These are phyloP conservation scores for Dendrolimus punctatus DNA, from an alignment of 1,140 invertebrate species.

Conservation along the genomic window DNA sequence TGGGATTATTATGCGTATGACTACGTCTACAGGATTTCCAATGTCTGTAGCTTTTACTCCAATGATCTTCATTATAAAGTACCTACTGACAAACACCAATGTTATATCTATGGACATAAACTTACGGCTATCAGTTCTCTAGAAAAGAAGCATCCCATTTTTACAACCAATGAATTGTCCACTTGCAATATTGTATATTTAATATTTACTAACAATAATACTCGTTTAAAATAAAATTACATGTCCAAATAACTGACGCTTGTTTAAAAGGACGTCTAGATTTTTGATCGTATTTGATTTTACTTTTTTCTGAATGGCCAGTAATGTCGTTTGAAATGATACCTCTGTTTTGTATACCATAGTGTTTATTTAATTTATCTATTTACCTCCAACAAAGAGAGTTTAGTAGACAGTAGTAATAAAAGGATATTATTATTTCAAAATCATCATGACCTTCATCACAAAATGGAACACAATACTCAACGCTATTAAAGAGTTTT, in stretches of 20 bases:
- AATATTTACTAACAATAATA: conserved; percentile 34
- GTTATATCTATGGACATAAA: conserved; percentile 1
- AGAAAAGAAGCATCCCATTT: conserved; percentile 57
- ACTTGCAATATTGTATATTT: conserved; percentile 26
- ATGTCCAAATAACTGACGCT: conserved; percentile 54
- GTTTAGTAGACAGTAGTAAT: too few species aligned
- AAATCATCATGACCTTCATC: too few species aligned
- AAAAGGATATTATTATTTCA: too few species aligned
- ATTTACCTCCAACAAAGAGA: too few species aligned
- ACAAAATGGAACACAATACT: too few species aligned
- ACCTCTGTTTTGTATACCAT: neutral
- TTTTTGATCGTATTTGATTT: conserved; percentile 42
- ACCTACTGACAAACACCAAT: neutral
- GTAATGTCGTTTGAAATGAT: conserved; percentile 3
- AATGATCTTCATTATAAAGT: neutral
- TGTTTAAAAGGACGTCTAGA: conserved; percentile 52
- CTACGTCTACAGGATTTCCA: too few species aligned
- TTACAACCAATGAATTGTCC: conserved; percentile 22
- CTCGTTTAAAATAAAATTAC: conserved; percentile 42
- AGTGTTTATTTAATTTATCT: neutral
- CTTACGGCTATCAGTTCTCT: conserved; percentile 33
- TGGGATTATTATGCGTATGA: too few species aligned
- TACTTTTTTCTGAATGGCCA: conserved; percentile 2
- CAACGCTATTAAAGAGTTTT: too few species aligned
- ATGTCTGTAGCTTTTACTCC: neutral